Evolutionary conservation across 92 coral and sea anemone genomes (phyloP), one percentile per base, ranked within the genome.

Genomic region (Porites rus): DNA sequence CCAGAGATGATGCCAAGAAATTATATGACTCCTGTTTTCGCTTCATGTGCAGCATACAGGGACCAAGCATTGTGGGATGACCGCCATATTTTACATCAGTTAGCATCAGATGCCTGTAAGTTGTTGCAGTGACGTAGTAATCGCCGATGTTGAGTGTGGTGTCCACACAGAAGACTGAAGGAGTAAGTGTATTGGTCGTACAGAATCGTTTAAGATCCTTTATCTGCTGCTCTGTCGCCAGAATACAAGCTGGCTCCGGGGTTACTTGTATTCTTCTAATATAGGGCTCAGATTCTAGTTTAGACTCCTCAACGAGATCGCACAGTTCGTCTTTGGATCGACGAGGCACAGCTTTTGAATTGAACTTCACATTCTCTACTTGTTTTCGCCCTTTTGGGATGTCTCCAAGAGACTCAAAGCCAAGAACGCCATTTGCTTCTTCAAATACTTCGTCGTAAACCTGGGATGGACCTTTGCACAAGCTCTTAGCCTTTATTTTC

Each of bases 211-310:
- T 85, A 8, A 84, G 69, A 56, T 88, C 90, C 43, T 88, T 77
- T 46, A 92, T 72, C 9, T 75, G 70, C 18, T 64, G 28, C 7
- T 92, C 91, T 8, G 86, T 72, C 17, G 52, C 43, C 17, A 86
- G 88, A 65, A 92, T 89, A 31, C 54, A 5, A 53, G 84, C 74
- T 18, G 92, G 86, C 19, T 14, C 19, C 5, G 92, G 95, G 6
- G 89, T 89, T 91, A 88, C 86, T 58, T 92, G 93, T 1, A 86
- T 71, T 22, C 82, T 85, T 8, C 74, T 52, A 17, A 92, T 76
- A 67, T 71, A 88, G 61, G 51, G 51, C 17, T 53, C 51, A 7
- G 84, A 86, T 38, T 38, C 43, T 38, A 38, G 43, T 43, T 73
- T 83, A 4, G 87, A 63, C 18, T 18, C 16, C 2, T 78, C 69